These are phyloP conservation scores for Aphodius sticticus DNA, from an alignment of 2,888 invertebrate genomes.

Conservation along the genomic window DNA sequence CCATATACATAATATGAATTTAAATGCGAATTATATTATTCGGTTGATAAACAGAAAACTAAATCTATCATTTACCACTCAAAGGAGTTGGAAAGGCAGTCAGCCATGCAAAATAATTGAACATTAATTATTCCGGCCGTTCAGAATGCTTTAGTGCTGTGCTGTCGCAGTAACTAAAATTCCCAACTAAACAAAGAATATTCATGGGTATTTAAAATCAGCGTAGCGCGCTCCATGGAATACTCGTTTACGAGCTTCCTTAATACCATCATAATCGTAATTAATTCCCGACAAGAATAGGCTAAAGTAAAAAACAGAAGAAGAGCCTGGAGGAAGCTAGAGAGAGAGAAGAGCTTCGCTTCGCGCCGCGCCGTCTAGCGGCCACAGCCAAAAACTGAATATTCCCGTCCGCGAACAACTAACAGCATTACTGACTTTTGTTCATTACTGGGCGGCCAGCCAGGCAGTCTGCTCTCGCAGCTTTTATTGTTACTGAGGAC, in stretches of 20 bases:
- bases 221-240: not conserved
- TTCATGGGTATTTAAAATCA: slow-evolving; percentile 4
- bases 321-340: slow-evolving; percentile 8
- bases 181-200: not conserved
- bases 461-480: slow-evolving; percentile 33
- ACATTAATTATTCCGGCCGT: not conserved
- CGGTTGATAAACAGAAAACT: too few species aligned
- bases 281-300: slow-evolving; percentile 13
- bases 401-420: slow-evolving; percentile 30
- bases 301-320: slow-evolving; percentile 5
- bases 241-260: slow-evolving; percentile 10
- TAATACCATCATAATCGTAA: slow-evolving; percentile 23
- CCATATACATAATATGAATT: too few species aligned
- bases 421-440: slow-evolving; percentile 40
- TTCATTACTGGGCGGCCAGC: slow-evolving; percentile 33
- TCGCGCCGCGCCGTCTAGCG: not conserved
- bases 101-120: not conserved
- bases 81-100: too few species aligned
- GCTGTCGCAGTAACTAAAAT: not conserved
- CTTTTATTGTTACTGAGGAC: slow-evolving; percentile 39
- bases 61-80: too few species aligned
- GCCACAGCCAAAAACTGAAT: slow-evolving; percentile 12
- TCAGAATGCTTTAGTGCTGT: not conserved
- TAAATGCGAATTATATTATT: too few species aligned
- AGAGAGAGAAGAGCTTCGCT: not conserved